Evolutionary conservation across 2,888 invertebrate genomes (phyloP).

Genomic region (Acleris laterana): DNA sequence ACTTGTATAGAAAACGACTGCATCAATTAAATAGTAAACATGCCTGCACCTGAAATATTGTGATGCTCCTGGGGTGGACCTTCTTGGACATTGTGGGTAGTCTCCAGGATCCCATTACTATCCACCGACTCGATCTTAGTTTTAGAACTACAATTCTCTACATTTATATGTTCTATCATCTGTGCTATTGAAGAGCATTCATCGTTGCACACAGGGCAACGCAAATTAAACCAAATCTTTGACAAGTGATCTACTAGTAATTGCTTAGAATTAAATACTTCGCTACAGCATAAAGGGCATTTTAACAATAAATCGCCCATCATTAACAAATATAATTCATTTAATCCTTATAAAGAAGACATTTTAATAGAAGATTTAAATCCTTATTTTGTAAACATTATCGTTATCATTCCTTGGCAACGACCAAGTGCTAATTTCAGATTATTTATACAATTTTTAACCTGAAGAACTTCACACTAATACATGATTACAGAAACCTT

Average conservation of each 20-base stretch:
- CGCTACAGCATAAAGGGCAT: slow-evolving; percentile 87
- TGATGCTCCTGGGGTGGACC: slow-evolving; percentile 11
- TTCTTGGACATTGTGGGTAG: slow-evolving; percentile 10
- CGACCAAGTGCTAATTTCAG: slow-evolving; percentile 60
- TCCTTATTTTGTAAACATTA: slow-evolving; percentile 61
- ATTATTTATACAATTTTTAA: slow-evolving; percentile 64
- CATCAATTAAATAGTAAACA: neutral
- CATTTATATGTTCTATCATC: slow-evolving; percentile 84
- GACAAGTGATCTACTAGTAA: slow-evolving; percentile 82
- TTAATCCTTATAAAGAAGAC: slow-evolving; percentile 29
- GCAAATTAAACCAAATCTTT: slow-evolving; percentile 75
- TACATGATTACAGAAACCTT: slow-evolving; percentile 56
- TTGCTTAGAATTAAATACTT: slow-evolving; percentile 84
- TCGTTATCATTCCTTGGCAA: slow-evolving; percentile 46
- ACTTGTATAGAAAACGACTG: neutral
- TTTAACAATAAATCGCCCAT: slow-evolving; percentile 81
- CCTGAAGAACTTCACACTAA: slow-evolving; percentile 81
- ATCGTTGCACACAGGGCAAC: slow-evolving; percentile 85
- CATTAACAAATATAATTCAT: slow-evolving; percentile 45
- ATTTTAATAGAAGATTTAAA: slow-evolving; percentile 15
- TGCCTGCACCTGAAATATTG: slow-evolving; percentile 19
- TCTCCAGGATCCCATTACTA: slow-evolving; percentile 1
- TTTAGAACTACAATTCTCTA: slow-evolving; percentile 58
- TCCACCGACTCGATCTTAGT: slow-evolving; percentile 24
- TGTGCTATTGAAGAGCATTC: slow-evolving; percentile 80